Evolutionary conservation across 2,888 invertebrate genomes (phyloP), one percentile per base, ranked within the genome.

Genomic region (Gnatocerus cornutus): DNA sequence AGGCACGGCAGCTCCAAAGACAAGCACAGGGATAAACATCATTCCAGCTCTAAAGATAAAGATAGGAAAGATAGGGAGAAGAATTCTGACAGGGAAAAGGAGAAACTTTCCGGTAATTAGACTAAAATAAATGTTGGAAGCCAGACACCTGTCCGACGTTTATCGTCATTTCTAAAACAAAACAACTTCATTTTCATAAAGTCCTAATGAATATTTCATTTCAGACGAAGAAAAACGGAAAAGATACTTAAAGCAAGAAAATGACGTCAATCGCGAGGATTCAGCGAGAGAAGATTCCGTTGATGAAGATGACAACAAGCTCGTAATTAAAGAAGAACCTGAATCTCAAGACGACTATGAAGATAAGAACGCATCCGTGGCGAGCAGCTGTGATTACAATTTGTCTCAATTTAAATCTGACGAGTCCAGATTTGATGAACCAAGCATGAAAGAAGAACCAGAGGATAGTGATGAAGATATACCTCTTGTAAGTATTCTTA

Each of bases 341-440:
- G 75, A 58, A 71, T 81, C 75, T 74, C 82, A 73, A 76, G 83
- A 79, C 74, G 82, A 78, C 74, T 76, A 10, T 7, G 73, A 69
- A 7, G 70, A 67, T 84, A 81, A 85, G 75, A 87, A 86, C 86
- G 86, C 84, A 79, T 90, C 85, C 78, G 88, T 83, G 71, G 88
- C 88, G n/a, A 91, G 92, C 72, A 91, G 91, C 52, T 92, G 91
- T 83, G 91, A 92, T 81, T 91, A 92, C 81, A 91, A 89, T 50
- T 76, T 92, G 83, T 91, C 92, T 46, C 90, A 91, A 78, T 91
- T 92, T 76, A 86, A 87, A 45, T 84, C 87, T 72, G 80, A 82
- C 41, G 89, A 89, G 75, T 85, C 87, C 1, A 72, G 81, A 33
- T 87, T 83, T 71, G 80, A 79, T 4, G 76, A 69, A 9, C 6